Base-by-base conservation (phyloP, 2,888 invertebrate species). In the Isotomurus palustris region DNA sequence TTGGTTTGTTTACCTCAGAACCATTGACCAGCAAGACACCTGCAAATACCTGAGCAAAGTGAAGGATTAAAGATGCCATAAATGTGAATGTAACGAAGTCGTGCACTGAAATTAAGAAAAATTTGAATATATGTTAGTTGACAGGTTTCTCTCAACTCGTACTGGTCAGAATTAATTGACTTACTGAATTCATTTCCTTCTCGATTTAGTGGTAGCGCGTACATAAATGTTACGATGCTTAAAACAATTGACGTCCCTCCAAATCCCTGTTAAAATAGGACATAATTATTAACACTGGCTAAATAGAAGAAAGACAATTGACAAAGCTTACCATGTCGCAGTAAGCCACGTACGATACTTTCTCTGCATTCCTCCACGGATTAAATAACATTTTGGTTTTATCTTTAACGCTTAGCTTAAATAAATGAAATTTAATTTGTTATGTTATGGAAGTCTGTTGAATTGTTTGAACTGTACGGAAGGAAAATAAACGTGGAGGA, bases 151-250 rank as follows among this genome's bases (percentile, higher is more conserved):
- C n/a, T n/a, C n/a, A 32, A 32, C 14, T 10, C 32, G 32, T 47
- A 10, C 19, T 28, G n/a, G n/a, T n/a, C n/a, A n/a, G n/a, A n/a
- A n/a, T n/a, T n/a, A n/a, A 6, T 14, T 35, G 28, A 51, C 53
- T 47, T 48, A 55, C 55, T 22, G 27, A 56, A 29, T 50, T 56
- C 50, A n/a, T 49, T 29, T 24, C 50, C 56, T 50, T 56, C 56
- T 27, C 47, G 40, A 21, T 49, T 50, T 24, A 41, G 28, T 24
- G 56, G 56, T 28, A 56, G 27, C 5, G 29, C 41, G 19, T 50
- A 50, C 32, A 56, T 50, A 43, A 56, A 56, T 32, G 40, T 29
- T 12, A 41, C 43, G 28, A 40, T 56, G 35, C 56, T 56, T 22
- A 49, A 25, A n/a, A 50, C 48, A 24, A 56, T 41, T 25, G 56